Evolutionary conservation across 2,797 vertebrate species (phyloP), one percentile per base, ranked within the genome.

Genomic region (Danionella dracula): DNA sequence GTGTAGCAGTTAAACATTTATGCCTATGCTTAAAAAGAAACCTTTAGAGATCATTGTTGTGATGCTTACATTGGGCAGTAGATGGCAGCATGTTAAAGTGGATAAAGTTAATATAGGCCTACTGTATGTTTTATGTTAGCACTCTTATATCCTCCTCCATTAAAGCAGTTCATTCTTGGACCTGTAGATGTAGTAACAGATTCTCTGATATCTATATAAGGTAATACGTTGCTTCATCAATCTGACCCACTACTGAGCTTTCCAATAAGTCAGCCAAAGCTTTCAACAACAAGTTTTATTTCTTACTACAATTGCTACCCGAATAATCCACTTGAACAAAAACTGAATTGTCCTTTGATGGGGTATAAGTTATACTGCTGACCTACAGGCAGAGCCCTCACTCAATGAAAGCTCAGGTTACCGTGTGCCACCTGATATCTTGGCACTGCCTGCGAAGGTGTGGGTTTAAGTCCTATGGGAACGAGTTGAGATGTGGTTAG

Each of bases 381-480:
- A 51, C 13, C 42, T 44, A 34, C 19, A 13, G 17, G 31, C 12
- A 23, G 38, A 71, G 23, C 23, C 48, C 54, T 55, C 6, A 53
- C 0, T 59, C 35, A 60, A 60, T 60, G 8, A n/a, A 34, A 34
- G 21, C 41, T 48, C 31, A 58, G 38, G 17, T 31, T 20, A 17
- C 12, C 8, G 44, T 34, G 13, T 44, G 69, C 34, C 59, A 71
- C 23, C 17, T 0, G 42, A 60, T 63, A 37, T 29, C 2, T 38
- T 48, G 31, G 17, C n/a, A 31, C 40, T 45, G 40, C 17, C 31
- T 3, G 9, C 19, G 51, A 20, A 59, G 54, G 62, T 51, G 27
- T 45, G 48, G 46, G 15, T 46, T 53, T 13, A 12, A 12, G 55
- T 46, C 54, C 32, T 12, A 46, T 46, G 61, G 49, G 46, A 71